phyloP scores from a whole-genome alignment of 2,113 vertebrate genomes.

The Perca schrenkii region DNA sequence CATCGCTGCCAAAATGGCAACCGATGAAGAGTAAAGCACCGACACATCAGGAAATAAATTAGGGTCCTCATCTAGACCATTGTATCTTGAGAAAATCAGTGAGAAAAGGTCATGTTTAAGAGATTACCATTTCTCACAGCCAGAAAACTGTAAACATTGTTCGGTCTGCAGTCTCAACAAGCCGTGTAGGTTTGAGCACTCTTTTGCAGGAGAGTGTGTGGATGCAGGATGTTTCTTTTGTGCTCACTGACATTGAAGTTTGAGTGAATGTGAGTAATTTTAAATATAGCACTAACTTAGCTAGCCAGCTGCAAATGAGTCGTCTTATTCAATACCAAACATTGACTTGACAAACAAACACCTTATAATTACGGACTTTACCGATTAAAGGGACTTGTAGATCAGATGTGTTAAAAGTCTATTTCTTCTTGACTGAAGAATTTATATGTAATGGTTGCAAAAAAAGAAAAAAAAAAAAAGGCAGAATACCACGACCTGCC shows the following conservation, averaged over 20 bases:
- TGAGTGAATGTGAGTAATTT: neutral
- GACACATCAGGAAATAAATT: slow-evolving; percentile 50
- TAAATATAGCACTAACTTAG: neutral
- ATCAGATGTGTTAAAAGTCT: neutral
- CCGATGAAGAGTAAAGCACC: slow-evolving; percentile 26
- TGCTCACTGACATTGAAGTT: neutral
- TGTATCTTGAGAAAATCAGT: slow-evolving; percentile 36
- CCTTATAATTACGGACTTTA: neutral
- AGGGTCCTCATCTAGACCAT: slow-evolving; percentile 37
- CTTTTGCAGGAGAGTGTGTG: neutral
- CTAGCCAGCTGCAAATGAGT: neutral
- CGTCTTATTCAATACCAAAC: neutral
- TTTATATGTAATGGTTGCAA: neutral
- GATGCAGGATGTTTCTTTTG: neutral
- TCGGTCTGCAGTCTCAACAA: neutral
- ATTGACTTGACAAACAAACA: neutral
- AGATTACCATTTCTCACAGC: slow-evolving; percentile 42
- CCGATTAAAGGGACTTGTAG: neutral
- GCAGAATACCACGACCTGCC: slow-evolving; percentile 12
- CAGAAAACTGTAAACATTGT: neutral
- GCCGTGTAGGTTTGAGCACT: neutral
- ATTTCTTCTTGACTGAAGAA: neutral
- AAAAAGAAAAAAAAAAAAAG: neutral
- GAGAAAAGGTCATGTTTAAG: slow-evolving; percentile 67
- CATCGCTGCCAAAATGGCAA: slow-evolving; percentile 44